Conservation (phyloP, 2,888 invertebrate genomes). For the Oxycera nigricornis region DNA sequence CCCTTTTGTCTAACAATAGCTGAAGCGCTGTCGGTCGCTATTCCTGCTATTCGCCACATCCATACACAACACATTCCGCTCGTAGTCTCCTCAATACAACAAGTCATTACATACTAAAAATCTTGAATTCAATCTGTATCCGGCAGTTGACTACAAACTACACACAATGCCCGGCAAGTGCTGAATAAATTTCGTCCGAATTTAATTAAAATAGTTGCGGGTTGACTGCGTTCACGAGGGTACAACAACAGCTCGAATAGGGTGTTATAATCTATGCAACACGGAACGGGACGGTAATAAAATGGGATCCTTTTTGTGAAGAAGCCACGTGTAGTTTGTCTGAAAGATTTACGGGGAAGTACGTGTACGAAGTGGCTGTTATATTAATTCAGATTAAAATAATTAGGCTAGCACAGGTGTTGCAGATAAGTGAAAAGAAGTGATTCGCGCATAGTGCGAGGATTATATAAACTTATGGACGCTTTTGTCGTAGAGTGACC, state of each 20-base stretch:
- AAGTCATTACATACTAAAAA: slow-evolving; percentile 20
- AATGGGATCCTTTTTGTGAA: slow-evolving; percentile 17
- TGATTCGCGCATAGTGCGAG: not conserved
- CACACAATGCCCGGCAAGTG: slow-evolving; percentile 3
- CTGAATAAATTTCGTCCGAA: slow-evolving; percentile 25
- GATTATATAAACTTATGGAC: not conserved
- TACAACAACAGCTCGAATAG: not conserved
- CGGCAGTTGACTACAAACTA: slow-evolving; percentile 17
- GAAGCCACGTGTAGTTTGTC: slow-evolving; percentile 2
- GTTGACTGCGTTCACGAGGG: not conserved
- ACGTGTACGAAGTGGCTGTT: slow-evolving; percentile 1
- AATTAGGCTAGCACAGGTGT: not conserved
- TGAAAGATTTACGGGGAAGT: not conserved
- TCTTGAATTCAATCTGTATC: slow-evolving; percentile 24
- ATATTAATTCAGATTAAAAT: not conserved
- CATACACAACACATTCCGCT: not conserved
- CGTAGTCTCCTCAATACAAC: not conserved
- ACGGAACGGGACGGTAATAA: slow-evolving; percentile 10
- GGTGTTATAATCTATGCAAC: not conserved
- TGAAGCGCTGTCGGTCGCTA: not conserved
- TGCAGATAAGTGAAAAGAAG: slow-evolving; percentile 2
- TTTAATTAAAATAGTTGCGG: slow-evolving; percentile 36
- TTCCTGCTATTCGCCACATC: not conserved
- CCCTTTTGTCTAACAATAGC: slow-evolving; percentile 25
- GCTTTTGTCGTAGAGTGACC: not conserved